A percentile compares a stretch with the other conserved stretches of the same genome.
phyloP scores from a whole-genome alignment of 2,113 vertebrate species.

The Vulpes vulpes region DNA sequence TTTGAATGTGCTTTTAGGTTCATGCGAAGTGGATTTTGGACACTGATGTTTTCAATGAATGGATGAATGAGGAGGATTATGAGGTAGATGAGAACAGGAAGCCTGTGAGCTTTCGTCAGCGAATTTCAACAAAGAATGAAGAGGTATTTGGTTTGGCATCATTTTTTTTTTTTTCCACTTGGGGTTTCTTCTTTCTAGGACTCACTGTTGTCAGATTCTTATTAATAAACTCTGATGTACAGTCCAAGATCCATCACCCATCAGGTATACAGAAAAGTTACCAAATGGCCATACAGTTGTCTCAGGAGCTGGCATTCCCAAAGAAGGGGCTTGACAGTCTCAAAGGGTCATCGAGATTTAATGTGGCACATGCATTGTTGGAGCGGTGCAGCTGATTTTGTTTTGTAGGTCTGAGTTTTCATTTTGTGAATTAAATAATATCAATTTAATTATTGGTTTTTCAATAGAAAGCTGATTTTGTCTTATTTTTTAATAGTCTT shows the following conservation, averaged over 20 bases:
- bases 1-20: constrained; percentile 87
- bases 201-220: background rate
- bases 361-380: background rate
- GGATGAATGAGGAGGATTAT: constrained; percentile 99
- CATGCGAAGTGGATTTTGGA: constrained; percentile 97
- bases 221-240: background rate
- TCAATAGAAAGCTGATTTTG: background rate
- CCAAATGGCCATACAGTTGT: background rate
- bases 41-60: constrained; percentile 97
- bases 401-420: background rate
- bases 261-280: background rate
- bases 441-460: background rate
- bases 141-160: constrained; percentile 89
- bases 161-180: background rate
- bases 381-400: background rate
- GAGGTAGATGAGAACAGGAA: constrained; percentile 98
- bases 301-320: background rate
- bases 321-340: no score
- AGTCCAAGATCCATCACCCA: background rate
- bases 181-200: background rate
- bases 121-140: constrained; percentile 95
- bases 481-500: constrained; percentile 2
- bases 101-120: constrained; percentile 93
- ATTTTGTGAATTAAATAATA: background rate
- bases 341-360: background rate